Evolutionary conservation across 35 echinoderm and acorn worm genomes (phyloP).

Genomic region (Apostichopus californicus): DNA sequence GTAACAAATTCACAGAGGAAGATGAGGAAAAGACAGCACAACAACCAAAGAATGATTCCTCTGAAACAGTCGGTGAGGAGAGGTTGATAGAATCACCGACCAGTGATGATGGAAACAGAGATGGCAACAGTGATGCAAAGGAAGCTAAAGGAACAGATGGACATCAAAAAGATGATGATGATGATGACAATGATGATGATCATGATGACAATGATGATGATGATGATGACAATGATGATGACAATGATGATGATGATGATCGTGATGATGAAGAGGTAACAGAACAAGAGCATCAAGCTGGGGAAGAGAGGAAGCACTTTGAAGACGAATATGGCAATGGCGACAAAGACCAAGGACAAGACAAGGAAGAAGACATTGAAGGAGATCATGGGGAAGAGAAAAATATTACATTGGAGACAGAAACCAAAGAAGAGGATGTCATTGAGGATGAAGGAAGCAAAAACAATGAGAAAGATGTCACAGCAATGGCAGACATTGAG

Average conservation of each 20-base stretch:
- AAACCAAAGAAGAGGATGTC: too few species aligned
- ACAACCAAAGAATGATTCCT: background rate
- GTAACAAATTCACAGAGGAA: background rate
- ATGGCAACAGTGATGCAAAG: background rate
- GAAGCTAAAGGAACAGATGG: background rate
- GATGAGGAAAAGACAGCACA: background rate
- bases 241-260: background rate
- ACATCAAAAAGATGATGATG: background rate
- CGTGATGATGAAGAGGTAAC: background rate
- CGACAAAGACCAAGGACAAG: background rate
- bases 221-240: background rate
- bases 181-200: background rate
- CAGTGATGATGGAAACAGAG: background rate
- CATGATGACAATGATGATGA: background rate
- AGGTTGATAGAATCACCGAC: background rate
- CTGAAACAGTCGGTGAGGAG: background rate
- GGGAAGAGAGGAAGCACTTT: background rate
- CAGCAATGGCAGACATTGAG: background rate
- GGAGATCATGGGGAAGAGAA: too few species aligned
- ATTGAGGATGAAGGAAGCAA: background rate
- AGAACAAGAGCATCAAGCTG: background rate
- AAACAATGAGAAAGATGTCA: background rate
- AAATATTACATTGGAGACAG: too few species aligned
- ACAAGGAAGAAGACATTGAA: background rate
- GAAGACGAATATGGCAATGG: background rate